Percentiles rank a stretch among this genome's conserved stretches.
Evolutionary conservation across 2,797 vertebrate species (phyloP).

Genomic region (Macropus fuliginosus): DNA sequence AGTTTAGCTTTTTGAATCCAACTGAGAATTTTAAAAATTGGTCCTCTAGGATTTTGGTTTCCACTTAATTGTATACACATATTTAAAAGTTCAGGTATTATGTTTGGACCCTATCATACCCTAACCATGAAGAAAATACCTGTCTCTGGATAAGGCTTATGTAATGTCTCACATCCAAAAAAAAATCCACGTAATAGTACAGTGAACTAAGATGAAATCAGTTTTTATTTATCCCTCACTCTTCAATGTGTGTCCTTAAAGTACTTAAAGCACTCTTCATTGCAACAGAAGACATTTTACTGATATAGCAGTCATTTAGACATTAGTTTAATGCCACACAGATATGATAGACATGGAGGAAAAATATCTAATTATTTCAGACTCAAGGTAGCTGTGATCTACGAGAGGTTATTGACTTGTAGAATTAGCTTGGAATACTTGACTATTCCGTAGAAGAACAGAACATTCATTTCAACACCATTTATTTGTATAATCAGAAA

Average conservation of each 20-base stretch:
- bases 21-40: slow-evolving; percentile 46
- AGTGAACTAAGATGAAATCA: neutral
- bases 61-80: slow-evolving; percentile 27
- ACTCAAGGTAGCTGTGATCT: neutral
- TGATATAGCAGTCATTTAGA: slow-evolving; percentile 31
- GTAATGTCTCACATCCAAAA: neutral
- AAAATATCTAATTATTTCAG: slow-evolving; percentile 20
- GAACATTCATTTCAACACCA: slow-evolving; percentile 3
- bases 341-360: slow-evolving; percentile 8
- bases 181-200: neutral
- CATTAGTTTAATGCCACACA: slow-evolving; percentile 22
- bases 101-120: neutral
- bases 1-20: slow-evolving; percentile 12
- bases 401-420: slow-evolving; percentile 12
- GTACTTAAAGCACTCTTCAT: neutral
- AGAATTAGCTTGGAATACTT: neutral
- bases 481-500: slow-evolving; percentile 8
- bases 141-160: neutral
- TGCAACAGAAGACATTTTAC: slow-evolving; percentile 21
- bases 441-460: slow-evolving; percentile 26
- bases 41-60: slow-evolving; percentile 34
- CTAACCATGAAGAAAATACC: neutral
- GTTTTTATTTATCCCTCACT: neutral
- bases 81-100: slow-evolving; percentile 31
- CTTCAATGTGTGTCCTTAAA: neutral